These are phyloP conservation scores for Steinernema scapterisci DNA, from an alignment of 2,888 invertebrate genomes.

Conservation along the genomic window DNA sequence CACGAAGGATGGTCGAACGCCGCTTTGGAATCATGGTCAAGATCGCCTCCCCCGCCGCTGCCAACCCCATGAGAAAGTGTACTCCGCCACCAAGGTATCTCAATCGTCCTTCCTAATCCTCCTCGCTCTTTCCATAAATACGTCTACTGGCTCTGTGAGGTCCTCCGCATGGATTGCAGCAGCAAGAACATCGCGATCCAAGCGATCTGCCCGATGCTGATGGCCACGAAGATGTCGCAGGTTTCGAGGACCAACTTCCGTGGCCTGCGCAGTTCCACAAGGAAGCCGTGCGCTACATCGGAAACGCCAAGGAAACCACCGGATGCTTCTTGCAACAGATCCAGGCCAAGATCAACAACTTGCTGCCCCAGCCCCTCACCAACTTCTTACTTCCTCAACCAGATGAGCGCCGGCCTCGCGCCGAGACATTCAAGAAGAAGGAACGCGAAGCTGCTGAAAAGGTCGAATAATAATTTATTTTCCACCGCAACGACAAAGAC, in stretches of 20 bases:
- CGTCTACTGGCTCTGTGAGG: constrained; percentile 61
- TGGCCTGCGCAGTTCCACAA: constrained; percentile 46
- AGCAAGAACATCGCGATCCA: constrained; percentile 68
- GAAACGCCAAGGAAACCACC: constrained; percentile 57
- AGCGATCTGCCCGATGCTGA: constrained; percentile 61
- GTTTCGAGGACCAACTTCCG: constrained; percentile 56
- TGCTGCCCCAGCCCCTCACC: constrained; percentile 51
- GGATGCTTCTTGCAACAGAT: constrained; percentile 60
- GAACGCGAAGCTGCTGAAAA: constrained; percentile 48
- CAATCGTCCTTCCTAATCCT: constrained; percentile 34
- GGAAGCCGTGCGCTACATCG: constrained; percentile 57
- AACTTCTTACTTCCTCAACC: constrained; percentile 50
- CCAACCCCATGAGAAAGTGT: constrained; percentile 76
- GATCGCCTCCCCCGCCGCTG: constrained; percentile 49
- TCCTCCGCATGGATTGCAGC: constrained; percentile 68
- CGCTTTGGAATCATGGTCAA: constrained; percentile 42
- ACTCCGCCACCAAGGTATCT: constrained; percentile 84
- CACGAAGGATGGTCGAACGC: background rate
- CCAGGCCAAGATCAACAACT: constrained; percentile 45
- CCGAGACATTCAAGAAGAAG: constrained; percentile 58
- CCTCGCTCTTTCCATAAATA: constrained; percentile 53
- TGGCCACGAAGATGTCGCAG: constrained; percentile 64
- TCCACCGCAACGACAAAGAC: no score
- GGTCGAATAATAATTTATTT: constrained; percentile 38
- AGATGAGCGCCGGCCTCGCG: constrained; percentile 52